A percentile compares a stretch with the other conserved stretches of the same genome.
Evolutionary conservation across 2,113 vertebrate genomes (phyloP).

Genomic region (Pterocles gutturalis): DNA sequence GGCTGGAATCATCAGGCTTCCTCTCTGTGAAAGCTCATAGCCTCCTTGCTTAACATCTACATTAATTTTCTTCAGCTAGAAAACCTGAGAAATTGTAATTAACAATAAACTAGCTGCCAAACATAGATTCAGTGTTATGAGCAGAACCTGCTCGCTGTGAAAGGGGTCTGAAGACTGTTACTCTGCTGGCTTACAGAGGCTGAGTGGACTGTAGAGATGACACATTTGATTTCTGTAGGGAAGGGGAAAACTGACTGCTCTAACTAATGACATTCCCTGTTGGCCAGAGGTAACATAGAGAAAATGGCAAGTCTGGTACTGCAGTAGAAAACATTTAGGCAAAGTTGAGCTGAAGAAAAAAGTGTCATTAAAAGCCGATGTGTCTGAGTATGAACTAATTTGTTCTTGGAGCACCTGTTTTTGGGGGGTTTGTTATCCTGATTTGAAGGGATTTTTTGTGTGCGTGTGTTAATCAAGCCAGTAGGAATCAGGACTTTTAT

Average conservation of each 20-base stretch:
- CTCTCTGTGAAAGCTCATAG: not conserved
- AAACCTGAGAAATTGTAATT: not conserved
- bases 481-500: not conserved
- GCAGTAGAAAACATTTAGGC: not conserved
- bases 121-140: not conserved
- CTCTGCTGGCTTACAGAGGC: not conserved
- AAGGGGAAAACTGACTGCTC: slow-evolving; percentile 48
- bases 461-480: not conserved
- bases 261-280: slow-evolving; percentile 8
- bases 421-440: not conserved
- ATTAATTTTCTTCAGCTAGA: not conserved
- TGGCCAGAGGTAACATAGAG: not conserved
- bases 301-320: not conserved
- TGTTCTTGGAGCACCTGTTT: not conserved
- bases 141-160: not conserved
- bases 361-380: not conserved
- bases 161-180: not conserved
- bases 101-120: not conserved
- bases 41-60: not conserved
- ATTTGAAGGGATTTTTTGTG: not conserved
- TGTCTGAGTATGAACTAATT: not conserved
- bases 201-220: not conserved
- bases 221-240: slow-evolving; percentile 66
- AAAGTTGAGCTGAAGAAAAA: not conserved
- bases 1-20: not conserved